These are phyloP conservation scores for Mantis religiosa DNA, from an alignment of 2,888 invertebrate genomes.

Conservation along the genomic window DNA sequence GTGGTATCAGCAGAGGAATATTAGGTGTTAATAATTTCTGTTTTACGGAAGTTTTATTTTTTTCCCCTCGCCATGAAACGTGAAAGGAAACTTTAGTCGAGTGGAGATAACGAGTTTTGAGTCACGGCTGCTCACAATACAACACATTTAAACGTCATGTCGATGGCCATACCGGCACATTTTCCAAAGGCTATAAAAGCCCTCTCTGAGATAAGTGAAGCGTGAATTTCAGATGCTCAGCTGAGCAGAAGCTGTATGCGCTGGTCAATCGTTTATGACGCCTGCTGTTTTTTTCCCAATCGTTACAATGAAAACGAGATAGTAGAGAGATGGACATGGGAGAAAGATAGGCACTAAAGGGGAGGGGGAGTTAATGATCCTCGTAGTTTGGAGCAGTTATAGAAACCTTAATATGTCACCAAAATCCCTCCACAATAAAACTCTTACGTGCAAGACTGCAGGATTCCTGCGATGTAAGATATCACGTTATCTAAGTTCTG, in stretches of 20 bases:
- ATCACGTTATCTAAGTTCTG: neutral
- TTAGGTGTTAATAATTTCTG: neutral
- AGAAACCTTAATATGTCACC: neutral
- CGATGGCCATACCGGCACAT: neutral
- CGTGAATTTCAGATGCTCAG: neutral
- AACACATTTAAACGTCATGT: neutral
- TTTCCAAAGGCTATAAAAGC: neutral
- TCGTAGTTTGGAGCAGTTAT: neutral
- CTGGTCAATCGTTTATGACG: neutral
- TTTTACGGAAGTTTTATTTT: neutral
- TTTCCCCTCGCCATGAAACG: neutral
- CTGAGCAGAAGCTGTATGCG: neutral
- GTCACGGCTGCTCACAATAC: neutral
- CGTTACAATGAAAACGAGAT: neutral
- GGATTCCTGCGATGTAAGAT: neutral
- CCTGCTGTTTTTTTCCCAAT: neutral
- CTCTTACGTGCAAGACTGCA: neutral
- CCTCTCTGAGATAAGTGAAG: neutral
- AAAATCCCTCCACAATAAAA: neutral
- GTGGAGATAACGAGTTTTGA: neutral
- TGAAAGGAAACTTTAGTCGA: neutral
- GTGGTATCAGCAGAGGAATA: neutral
- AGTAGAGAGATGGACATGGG: neutral
- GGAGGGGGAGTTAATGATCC: neutral
- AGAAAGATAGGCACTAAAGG: neutral